Percentiles rank a stretch among this genome's conserved stretches.
Evolutionary conservation across 2,797 vertebrate species (phyloP).

Genomic region (Myotis myotis): DNA sequence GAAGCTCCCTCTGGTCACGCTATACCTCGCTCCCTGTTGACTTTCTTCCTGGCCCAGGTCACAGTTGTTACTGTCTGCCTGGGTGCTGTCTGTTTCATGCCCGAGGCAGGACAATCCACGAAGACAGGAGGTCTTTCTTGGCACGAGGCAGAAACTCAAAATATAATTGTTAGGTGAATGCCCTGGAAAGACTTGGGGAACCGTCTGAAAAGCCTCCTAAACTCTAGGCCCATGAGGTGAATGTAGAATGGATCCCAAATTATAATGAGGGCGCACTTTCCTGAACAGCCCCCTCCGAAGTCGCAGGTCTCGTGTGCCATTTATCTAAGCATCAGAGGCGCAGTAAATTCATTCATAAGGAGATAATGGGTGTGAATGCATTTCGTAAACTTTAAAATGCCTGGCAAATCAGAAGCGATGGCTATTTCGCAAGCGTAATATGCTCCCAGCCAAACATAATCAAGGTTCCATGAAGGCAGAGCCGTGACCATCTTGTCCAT

Average conservation of each 20-base stretch:
- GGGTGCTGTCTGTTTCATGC: background rate
- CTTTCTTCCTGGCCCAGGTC: background rate
- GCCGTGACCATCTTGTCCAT: background rate
- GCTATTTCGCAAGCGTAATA: background rate
- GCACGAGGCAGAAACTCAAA: background rate
- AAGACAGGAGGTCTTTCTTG: background rate
- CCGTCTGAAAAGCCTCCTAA: background rate
- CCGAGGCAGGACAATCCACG: background rate
- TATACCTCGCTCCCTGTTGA: rapidly evolving
- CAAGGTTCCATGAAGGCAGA: background rate
- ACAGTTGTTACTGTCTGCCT: background rate
- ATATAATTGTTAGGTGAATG: background rate
- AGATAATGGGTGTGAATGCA: background rate
- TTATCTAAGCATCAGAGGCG: background rate
- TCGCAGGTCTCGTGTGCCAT: background rate
- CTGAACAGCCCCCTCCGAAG: background rate
- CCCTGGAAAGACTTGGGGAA: background rate
- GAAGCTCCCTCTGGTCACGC: rapidly evolving
- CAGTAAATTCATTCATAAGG: background rate
- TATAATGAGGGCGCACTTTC: background rate
- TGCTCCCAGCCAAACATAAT: background rate
- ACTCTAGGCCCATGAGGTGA: background rate
- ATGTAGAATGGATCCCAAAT: background rate
- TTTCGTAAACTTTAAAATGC: conserved; percentile 11
- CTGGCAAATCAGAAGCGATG: background rate